phyloP scores from a whole-genome alignment of 2,797 vertebrate genomes.

The Glossophaga mutica region DNA sequence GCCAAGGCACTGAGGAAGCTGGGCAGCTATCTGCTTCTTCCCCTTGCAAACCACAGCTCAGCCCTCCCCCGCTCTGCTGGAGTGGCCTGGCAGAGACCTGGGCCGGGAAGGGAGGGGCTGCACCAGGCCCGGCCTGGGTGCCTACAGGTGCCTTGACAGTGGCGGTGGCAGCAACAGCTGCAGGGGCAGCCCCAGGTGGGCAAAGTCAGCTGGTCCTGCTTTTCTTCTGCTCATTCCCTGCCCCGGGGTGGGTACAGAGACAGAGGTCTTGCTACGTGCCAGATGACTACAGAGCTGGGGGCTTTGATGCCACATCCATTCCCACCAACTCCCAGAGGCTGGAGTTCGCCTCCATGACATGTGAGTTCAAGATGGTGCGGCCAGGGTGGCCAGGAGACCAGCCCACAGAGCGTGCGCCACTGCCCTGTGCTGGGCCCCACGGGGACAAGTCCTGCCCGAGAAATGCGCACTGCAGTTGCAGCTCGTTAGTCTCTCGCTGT shows the following conservation, averaged over 20 bases:
- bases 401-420: background rate
- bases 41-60: background rate
- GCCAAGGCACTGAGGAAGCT: background rate
- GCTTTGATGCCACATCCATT: background rate
- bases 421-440: background rate
- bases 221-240: background rate
- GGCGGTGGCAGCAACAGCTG: background rate
- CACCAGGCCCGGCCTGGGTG: background rate
- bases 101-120: background rate
- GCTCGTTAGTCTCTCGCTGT: background rate
- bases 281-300: background rate
- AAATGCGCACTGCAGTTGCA: too few relatives aligned
- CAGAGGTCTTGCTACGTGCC: background rate
- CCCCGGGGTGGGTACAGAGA: background rate
- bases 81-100: background rate
- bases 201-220: background rate
- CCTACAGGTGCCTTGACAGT: background rate
- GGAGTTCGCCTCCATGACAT: too few relatives aligned
- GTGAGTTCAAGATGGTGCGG: background rate
- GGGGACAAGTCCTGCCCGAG: background rate
- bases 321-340: background rate
- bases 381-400: background rate
- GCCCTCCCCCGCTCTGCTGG: background rate
- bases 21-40: background rate
- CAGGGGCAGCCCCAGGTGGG: background rate